Percentiles rank a stretch among this genome's conserved stretches.
Evolutionary conservation across 2,888 invertebrate genomes (phyloP).

Genomic region (Drosophila pseudotakahashii): DNA sequence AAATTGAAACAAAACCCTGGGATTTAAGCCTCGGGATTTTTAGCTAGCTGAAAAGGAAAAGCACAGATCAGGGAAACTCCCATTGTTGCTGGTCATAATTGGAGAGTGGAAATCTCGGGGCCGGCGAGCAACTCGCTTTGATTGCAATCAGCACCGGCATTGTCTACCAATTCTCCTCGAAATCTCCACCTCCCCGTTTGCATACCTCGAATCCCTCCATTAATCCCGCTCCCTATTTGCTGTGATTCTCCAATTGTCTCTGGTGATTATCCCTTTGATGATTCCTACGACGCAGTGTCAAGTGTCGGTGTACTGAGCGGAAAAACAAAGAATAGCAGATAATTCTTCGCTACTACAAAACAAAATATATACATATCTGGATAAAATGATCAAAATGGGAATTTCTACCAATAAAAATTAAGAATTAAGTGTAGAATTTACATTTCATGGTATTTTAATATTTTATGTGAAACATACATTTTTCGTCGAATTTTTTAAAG

Average conservation of each 20-base stretch:
- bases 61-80: conserved; percentile 15
- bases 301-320: conserved; percentile 1
- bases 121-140: conserved; percentile 26
- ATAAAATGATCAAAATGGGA: no score
- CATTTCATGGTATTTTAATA: no score
- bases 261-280: conserved; percentile 17
- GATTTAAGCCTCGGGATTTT: conserved; percentile 30
- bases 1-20: conserved; percentile 20
- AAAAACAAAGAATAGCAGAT: neutral
- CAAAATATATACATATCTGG: no score
- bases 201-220: neutral
- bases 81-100: conserved; percentile 30
- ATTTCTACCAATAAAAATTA: no score
- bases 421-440: no score
- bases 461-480: no score
- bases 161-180: conserved; percentile 13
- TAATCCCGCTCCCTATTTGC: neutral
- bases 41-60: conserved; percentile 8
- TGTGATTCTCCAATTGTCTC: conserved; percentile 24
- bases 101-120: conserved; percentile 14
- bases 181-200: neutral
- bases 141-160: conserved; percentile 36
- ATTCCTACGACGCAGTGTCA: neutral
- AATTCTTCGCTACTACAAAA: no score
- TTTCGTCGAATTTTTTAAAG: no score